Evolutionary conservation across 2,113 vertebrate species (phyloP), one percentile per base, ranked within the genome.

Genomic region (Isurus oxyrinchus): DNA sequence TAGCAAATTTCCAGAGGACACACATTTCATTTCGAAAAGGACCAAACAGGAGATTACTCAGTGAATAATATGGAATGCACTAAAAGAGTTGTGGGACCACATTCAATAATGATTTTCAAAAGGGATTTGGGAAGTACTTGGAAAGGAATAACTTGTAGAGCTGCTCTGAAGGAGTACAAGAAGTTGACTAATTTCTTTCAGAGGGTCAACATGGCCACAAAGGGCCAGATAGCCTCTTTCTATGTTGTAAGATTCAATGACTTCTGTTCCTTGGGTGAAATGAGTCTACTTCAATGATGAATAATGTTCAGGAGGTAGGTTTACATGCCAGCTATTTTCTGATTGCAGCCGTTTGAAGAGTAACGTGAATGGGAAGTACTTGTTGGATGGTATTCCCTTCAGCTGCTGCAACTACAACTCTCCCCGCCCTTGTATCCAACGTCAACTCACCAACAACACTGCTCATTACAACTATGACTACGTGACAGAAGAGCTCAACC

Each of bases 381-480:
- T 99, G 97, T 97, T 98, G 97, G 98, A 98, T 0, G 98, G 98
- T 0, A 98, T 98, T 0, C 98, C 98, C 86, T 99, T 99, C 97
- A 99, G 98, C 97, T 99, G 98, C 97, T 99, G 98, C 97, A 99
- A 98, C 96, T 97, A 97, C 2, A 98, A 97, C 97, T 99, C 98
- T 0, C 98, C 98, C 0, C 97, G 98, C 96, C 98, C 98, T 96
- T 99, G 98, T 96, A 99, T 99, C 97, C 98, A 99, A 97, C 97
- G 98, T 96, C 98, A 98, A 96, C 97, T 99, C 96, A 98, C 97
- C 57, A 99, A 99, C 98, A 98, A 98, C 97, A 98, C 98, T 0
- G 98, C 98, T 96, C 98, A 99, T 97, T 99, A 98, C 97, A 98
- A 98, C 97, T 99, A 99, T 0, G 98, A 99, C 40, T 98, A 98